A percentile compares a stretch with the other conserved stretches of the same genome.
phyloP scores from a whole-genome alignment of 2,888 invertebrate genomes.

The Melanostoma mellinum region DNA sequence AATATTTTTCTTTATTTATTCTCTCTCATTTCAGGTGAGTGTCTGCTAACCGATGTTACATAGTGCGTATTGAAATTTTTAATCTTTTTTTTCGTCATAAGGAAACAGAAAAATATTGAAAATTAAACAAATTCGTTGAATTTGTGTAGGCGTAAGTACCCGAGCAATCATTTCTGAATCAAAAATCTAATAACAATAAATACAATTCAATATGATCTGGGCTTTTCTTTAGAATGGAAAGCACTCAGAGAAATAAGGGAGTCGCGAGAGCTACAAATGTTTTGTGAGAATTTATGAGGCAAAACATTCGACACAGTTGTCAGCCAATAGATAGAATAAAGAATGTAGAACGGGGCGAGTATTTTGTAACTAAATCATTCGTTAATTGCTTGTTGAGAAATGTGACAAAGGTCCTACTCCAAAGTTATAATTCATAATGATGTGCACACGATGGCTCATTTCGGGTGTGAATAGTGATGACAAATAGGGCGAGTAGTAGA shows the following conservation, averaged over 20 bases:
- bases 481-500: too few relatives aligned
- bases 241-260: not conserved
- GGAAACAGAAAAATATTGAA: not conserved
- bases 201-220: not conserved
- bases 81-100: not conserved
- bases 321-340: slow-evolving; percentile 19
- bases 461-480: too few relatives aligned
- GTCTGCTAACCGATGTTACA: not conserved
- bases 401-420: slow-evolving; percentile 13
- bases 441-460: too few relatives aligned
- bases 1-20: slow-evolving; percentile 14
- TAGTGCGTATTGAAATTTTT: slow-evolving; percentile 28
- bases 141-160: slow-evolving; percentile 2
- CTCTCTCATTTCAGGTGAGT: slow-evolving; percentile 59
- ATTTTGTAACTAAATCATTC: slow-evolving; percentile 38
- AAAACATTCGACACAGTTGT: slow-evolving; percentile 45
- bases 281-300: slow-evolving; percentile 45
- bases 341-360: slow-evolving; percentile 5
- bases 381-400: slow-evolving; percentile 31
- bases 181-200: slow-evolving; percentile 13
- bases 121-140: slow-evolving; percentile 1
- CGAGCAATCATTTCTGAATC: slow-evolving; percentile 15
- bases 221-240: not conserved
- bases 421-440: too few relatives aligned
- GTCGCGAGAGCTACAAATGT: not conserved